Percentiles rank a stretch among this genome's conserved stretches.
Conservation (phyloP, 2,888 invertebrate species). For the Heliconius erato region DNA sequence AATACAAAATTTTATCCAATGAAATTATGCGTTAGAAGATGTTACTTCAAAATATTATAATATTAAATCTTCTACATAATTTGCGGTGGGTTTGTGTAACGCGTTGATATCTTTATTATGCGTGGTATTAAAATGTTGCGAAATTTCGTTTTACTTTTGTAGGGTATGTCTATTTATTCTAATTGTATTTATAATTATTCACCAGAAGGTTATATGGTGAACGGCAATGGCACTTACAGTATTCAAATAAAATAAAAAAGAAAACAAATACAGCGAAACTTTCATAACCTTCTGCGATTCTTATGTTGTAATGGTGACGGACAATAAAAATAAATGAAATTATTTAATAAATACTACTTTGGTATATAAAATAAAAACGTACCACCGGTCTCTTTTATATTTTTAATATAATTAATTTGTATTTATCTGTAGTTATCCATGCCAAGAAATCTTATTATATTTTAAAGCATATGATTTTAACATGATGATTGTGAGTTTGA, state of each 20-base stretch:
- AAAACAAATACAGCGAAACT: background rate
- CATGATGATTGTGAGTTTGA: no score
- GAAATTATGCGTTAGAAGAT: background rate
- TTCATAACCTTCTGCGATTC: constrained; percentile 15
- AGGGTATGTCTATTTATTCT: constrained; percentile 1
- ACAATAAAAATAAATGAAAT: background rate
- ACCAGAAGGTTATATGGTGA: constrained; percentile 25
- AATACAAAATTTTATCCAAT: background rate
- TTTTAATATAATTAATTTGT: no score
- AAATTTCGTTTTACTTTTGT: constrained; percentile 31
- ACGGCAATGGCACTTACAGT: constrained; percentile 13
- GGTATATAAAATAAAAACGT: no score
- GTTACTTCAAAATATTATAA: constrained; percentile 1
- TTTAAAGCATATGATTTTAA: no score
- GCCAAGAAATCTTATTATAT: no score
- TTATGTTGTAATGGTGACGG: background rate
- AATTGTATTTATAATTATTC: constrained; percentile 21
- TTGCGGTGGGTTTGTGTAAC: constrained; percentile 34
- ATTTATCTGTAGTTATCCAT: no score
- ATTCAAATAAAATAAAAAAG: background rate
- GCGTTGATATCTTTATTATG: constrained; percentile 38
- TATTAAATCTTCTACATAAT: constrained; percentile 1
- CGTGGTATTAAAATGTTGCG: constrained; percentile 13
- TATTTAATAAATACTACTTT: background rate
- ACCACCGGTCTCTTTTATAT: no score